Percentiles rank a stretch among this genome's conserved stretches.
Evolutionary conservation across 1,140 invertebrate genomes (phyloP).

Genomic region (Procambarus clarkii): DNA sequence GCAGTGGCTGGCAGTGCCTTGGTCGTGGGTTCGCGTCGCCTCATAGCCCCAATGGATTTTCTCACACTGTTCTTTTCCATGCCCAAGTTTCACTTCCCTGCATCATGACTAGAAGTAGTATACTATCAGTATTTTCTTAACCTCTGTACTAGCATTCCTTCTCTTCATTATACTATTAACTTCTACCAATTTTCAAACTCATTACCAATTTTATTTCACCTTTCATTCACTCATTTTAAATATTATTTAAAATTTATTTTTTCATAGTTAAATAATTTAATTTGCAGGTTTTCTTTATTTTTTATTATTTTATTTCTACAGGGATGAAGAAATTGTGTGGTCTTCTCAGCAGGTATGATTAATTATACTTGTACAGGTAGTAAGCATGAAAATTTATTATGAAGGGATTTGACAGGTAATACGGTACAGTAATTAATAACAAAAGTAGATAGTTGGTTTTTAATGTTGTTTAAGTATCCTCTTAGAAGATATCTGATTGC

Average conservation of each 20-base stretch:
- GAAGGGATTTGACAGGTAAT: neutral
- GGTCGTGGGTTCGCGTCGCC: too few species aligned
- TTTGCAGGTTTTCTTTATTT: neutral
- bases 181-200: neutral
- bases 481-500: neutral
- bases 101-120: too few species aligned
- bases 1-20: too few species aligned
- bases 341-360: neutral
- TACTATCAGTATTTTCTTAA: neutral
- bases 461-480: neutral
- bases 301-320: neutral
- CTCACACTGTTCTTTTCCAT: too few species aligned
- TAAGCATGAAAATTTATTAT: neutral
- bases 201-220: too few species aligned
- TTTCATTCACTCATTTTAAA: too few species aligned
- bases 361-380: neutral
- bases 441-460: neutral
- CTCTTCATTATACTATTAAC: neutral
- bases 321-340: conserved; percentile 23
- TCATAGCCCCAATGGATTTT: too few species aligned
- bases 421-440: neutral
- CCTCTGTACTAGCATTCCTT: neutral
- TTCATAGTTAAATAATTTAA: neutral
- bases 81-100: too few species aligned
- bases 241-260: neutral